Evolutionary conservation across 2,888 invertebrate genomes (phyloP).

Genomic region (Phlogophora meticulosa): DNA sequence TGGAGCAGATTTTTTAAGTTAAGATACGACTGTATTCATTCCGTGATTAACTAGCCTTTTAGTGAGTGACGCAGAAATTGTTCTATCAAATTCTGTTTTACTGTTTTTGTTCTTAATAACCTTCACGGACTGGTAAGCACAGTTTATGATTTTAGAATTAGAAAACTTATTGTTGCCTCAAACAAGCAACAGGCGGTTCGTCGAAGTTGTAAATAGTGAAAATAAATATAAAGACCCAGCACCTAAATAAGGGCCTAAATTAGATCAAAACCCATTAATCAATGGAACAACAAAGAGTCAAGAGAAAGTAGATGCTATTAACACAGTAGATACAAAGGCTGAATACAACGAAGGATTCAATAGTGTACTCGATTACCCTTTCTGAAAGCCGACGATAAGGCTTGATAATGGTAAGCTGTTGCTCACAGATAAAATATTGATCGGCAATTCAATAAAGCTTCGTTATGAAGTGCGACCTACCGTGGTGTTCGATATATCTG

Average conservation of each 20-base stretch:
- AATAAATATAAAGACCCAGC: neutral
- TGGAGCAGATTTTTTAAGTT: neutral
- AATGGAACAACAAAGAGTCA: constrained; percentile 39
- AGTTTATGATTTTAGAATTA: neutral
- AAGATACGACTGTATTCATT: neutral
- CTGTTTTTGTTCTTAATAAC: constrained; percentile 8
- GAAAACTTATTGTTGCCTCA: neutral
- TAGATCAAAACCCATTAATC: constrained; percentile 34
- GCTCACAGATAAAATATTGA: constrained; percentile 77
- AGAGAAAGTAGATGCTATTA: constrained; percentile 37
- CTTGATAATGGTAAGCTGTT: constrained; percentile 65
- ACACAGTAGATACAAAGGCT: constrained; percentile 39
- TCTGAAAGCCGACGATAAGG: constrained; percentile 70
- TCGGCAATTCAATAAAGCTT: constrained; percentile 77
- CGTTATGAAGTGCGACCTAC: constrained; percentile 70
- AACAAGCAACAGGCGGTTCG: neutral
- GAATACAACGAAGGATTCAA: constrained; percentile 56
- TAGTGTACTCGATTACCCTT: constrained; percentile 68
- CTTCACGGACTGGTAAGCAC: constrained; percentile 17
- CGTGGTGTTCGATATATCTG: constrained; percentile 67
- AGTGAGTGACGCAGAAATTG: neutral
- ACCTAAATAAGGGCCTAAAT: constrained; percentile 9
- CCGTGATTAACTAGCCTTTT: neutral
- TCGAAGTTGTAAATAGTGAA: neutral
- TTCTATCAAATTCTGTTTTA: constrained; percentile 5